Conservation (phyloP, 2,888 invertebrate species). For the Drosophila anomalata region DNA sequence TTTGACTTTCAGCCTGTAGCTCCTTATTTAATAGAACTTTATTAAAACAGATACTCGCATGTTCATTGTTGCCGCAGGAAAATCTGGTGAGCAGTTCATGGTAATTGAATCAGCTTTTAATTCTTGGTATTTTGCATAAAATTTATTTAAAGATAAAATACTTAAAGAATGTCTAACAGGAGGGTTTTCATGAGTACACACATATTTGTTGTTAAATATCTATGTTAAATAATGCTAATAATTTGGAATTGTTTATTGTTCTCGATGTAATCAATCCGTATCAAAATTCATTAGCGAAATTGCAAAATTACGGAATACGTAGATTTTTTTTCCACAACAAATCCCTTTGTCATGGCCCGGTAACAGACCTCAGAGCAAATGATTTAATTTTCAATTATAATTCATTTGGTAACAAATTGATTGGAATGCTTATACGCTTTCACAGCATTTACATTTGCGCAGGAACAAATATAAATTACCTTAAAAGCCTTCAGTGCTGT, state of each 20-base stretch:
- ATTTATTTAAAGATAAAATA: neutral
- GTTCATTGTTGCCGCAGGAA: neutral
- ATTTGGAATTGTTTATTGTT: neutral
- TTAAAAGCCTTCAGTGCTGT: constrained; percentile 13
- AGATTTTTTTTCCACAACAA: neutral
- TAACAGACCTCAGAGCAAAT: constrained; percentile 27
- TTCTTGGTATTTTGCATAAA: neutral
- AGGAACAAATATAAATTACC: constrained; percentile 67
- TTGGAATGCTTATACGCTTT: constrained; percentile 68
- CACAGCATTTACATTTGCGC: constrained; percentile 62
- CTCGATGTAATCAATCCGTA: neutral
- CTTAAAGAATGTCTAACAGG: neutral
- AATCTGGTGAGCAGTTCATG: neutral
- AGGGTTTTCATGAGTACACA: too few relatives aligned
- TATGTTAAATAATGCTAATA: neutral
- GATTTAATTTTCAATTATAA: constrained; percentile 62
- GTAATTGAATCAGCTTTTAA: neutral
- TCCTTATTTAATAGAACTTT: neutral
- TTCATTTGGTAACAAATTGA: constrained; percentile 69
- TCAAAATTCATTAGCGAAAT: neutral
- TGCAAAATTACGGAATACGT: neutral
- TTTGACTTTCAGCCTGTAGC: neutral
- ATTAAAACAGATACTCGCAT: neutral
- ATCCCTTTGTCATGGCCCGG: neutral
- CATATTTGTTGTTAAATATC: neutral